Evolutionary conservation across 2,888 invertebrate genomes (phyloP), one percentile per base, ranked within the genome.

Genomic region (Tethea ocularis): DNA sequence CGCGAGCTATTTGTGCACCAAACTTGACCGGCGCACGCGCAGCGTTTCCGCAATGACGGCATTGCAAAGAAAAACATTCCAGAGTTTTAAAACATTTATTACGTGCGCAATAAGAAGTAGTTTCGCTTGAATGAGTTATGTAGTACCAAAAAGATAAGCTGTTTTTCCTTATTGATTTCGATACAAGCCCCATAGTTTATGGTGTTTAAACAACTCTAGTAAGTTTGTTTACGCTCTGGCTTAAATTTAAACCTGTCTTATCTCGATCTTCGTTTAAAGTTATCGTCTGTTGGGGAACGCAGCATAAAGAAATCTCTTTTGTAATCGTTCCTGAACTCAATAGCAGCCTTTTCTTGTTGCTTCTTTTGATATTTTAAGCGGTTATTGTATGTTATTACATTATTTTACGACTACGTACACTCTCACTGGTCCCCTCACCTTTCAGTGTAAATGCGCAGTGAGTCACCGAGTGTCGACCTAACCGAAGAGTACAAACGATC

Each of bases 391-490:
- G n/a, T n/a, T 46, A 57, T 60, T 60, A 59, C 51, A 53, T 53
- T 58, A 58, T 54, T 54, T 61, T 58, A 57, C 57, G 56, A 57
- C 46, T 52, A 52, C 56, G 20, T 56, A 59, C 57, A 62, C 59
- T 55, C 59, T 60, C 33, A 33, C 60, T 51, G 54, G 60, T 60
- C 65, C 76, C 74, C 77, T 79, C 73, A 79, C 82, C 80, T 78
- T 72, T 71, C 20, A 46, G 46, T 46, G 38, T 38, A n/a, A 38
- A 38, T 38, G 69, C 61, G 54, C 60, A 59, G 66, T 88, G 89
- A 89, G 67, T 89, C 89, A 88, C 70, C 76, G 84, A 76, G 65
- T 87, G 83, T 86, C 88, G 87, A 88, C 89, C 88, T 80, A 75
- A 57, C 64, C 29, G 54, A 54, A 33, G 54, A 46, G 46, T 46